phyloP scores from a whole-genome alignment of 30 jellyfish, hydroid and myxozoan species.

The Mastigias papua region DNA sequence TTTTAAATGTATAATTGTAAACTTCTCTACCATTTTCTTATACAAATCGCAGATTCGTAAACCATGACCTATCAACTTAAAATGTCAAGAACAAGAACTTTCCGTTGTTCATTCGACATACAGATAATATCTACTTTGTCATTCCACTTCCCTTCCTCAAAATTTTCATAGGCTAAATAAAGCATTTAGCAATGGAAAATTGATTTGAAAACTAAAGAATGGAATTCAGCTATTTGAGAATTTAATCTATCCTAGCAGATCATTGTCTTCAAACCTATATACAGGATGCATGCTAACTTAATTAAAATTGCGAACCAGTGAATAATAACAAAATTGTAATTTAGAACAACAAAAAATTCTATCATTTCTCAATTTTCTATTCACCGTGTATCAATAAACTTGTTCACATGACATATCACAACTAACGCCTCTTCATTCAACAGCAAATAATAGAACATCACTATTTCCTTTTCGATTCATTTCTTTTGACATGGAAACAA shows the following conservation, averaged over 20 bases:
- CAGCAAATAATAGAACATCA: constrained; percentile 9
- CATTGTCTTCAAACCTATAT: not conserved
- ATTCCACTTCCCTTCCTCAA: no score
- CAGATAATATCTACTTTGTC: no score
- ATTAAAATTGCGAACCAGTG: not conserved
- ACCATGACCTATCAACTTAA: no score
- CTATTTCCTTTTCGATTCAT: constrained; percentile 31
- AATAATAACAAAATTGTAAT: not conserved
- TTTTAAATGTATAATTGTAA: no score
- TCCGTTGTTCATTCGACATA: no score
- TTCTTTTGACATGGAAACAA: constrained; percentile 53
- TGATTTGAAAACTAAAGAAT: no score
- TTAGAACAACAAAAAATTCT: not conserved
- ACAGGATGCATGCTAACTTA: not conserved
- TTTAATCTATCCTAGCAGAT: not conserved
- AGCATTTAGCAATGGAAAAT: no score
- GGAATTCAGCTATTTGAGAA: no score
- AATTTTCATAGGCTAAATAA: no score
- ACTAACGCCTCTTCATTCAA: constrained; percentile 58
- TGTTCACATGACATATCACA: constrained; percentile 24
- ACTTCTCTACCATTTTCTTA: no score
- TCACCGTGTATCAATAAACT: constrained; percentile 25
- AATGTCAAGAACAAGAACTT: no score
- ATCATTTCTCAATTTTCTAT: not conserved
- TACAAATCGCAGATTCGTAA: no score